Base-by-base conservation (phyloP, 2,113 vertebrate genomes). In the Otis tarda region DNA sequence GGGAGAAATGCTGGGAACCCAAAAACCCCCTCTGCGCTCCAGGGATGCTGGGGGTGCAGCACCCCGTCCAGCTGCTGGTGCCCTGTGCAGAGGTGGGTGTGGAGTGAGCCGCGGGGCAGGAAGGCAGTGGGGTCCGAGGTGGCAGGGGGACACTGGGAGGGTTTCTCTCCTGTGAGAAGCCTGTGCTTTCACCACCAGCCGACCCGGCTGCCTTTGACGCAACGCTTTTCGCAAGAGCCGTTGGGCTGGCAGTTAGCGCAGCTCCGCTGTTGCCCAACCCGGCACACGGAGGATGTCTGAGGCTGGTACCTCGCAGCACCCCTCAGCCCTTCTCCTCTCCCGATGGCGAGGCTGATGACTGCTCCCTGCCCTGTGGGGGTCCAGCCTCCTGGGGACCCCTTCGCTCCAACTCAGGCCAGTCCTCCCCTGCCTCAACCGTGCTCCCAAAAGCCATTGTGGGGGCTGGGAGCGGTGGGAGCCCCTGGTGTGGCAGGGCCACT, bases 71-170 rank as follows among this genome's bases (percentile, higher is more conserved):
- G 7, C 4, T 9, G 3, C 20, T 0, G 2, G 30, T 23, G n/a
- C n/a, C n/a, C 33, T 5, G 0, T 13, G 28, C 12, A 0, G 1
- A 35, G 23, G n/a, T 24, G 12, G 6, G 12, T 12, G 27, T 14
- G 43, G 33, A 13, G 6, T 3, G 65, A 71, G 24, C n/a, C 0
- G 0, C 16, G 41, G 61, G 14, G 6, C 22, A 16, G 49, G 53
- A 14, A 0, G 15, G 7, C 13, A 47, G 28, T 2, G 4, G 30
- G 53, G 6, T 25, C 20, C 28, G 37, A 4, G 5, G 4, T 22
- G 18, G 7, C 31, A 68, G 10, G 16, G 52, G 55, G 10, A 24
- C 13, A 4, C 22, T 0, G 0, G 25, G 8, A 4, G 12, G 5
- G 19, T 27, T 89, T 33, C 7, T 63, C 1, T 53, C 33, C 17